Percentiles rank a stretch among this genome's conserved stretches.
Evolutionary conservation across 2,888 invertebrate genomes (phyloP).

Genomic region (Parapristionchus giblindavisi): DNA sequence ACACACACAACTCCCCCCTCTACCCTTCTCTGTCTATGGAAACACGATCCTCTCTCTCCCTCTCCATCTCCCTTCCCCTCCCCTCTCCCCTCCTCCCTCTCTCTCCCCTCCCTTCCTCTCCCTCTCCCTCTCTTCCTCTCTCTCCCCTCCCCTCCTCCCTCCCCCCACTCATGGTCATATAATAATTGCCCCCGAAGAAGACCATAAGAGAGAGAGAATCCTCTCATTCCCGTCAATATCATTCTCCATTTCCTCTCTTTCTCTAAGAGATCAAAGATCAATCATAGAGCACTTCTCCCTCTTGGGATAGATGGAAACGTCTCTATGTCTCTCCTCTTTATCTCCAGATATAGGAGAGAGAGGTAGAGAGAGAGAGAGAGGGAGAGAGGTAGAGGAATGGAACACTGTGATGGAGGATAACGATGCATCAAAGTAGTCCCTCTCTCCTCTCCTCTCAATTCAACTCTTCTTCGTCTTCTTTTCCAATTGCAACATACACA

Average conservation of each 20-base stretch:
- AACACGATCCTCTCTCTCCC: constrained; percentile 27
- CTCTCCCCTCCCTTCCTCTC: background rate
- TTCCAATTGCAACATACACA: no score
- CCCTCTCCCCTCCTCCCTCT: background rate
- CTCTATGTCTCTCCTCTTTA: constrained; percentile 5
- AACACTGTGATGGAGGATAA: background rate
- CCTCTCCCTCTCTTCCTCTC: background rate
- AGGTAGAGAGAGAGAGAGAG: background rate
- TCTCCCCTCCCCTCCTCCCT: constrained; percentile 5
- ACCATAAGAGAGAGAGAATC: constrained; percentile 1
- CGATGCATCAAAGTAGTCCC: background rate
- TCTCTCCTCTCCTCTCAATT: background rate
- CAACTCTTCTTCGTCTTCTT: constrained; percentile 6
- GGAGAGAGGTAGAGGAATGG: constrained; percentile 1
- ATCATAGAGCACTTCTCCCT: background rate
- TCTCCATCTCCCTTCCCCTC: constrained; percentile 24
- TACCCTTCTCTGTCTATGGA: background rate
- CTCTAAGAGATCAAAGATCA: no score
- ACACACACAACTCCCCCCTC: constrained; percentile 4
- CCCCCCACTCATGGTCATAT: constrained; percentile 16
- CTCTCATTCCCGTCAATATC: constrained; percentile 6
- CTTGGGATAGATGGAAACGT: background rate
- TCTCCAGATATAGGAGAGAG: constrained; percentile 13
- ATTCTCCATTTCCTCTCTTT: constrained; percentile 18
- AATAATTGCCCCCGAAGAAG: constrained; percentile 18